Evolutionary conservation across 1,140 invertebrate genomes (phyloP), one percentile per base, ranked within the genome.

Genomic region (Thalassaphorura encarpata): DNA sequence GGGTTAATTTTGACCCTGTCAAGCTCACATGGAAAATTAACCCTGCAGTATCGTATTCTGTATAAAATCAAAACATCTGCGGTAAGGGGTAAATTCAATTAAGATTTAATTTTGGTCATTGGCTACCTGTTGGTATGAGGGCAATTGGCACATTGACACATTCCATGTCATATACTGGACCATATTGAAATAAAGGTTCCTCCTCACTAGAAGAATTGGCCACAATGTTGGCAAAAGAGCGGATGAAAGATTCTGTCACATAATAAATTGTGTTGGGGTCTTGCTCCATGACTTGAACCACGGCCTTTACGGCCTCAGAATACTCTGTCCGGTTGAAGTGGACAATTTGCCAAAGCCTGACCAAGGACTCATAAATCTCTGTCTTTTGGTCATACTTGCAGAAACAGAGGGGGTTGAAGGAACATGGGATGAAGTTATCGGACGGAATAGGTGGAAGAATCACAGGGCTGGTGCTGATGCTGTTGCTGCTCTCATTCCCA

Each of bases 341-440:
- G 16, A 54, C 56, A 19, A 62, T 42, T 39, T 62, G 60, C 63
- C 63, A 65, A 15, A 65, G 58, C 49, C 53, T 39, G 23, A 36
- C 31, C 24, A 65, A 41, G 8, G 60, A 53, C 47, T 65, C 63
- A 60, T 62, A 62, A 62, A 65, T 62, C 52, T 62, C 57, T 41
- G 60, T 62, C 52, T 52, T 53, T 33, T 65, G 60, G 52, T 62
- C 60, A 55, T 65, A 65, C 52, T 65, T 65, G 54, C 63, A 65
- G 52, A 51, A 65, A 42, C 63, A 65, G 11, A 59, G 45, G 19
- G 63, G 60, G 42, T 65, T 65, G 60, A 65, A 65, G 55, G 58
- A 56, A 52, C 63, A 65, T 8, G 39, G 47, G 36, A 62, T 62
- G 48, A 58, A 65, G 48, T 52, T 60, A 18, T 65, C 60, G n/a